Conservation (phyloP, 2,888 invertebrate genomes). For the Galeopsomyia nigrocyanea region DNA sequence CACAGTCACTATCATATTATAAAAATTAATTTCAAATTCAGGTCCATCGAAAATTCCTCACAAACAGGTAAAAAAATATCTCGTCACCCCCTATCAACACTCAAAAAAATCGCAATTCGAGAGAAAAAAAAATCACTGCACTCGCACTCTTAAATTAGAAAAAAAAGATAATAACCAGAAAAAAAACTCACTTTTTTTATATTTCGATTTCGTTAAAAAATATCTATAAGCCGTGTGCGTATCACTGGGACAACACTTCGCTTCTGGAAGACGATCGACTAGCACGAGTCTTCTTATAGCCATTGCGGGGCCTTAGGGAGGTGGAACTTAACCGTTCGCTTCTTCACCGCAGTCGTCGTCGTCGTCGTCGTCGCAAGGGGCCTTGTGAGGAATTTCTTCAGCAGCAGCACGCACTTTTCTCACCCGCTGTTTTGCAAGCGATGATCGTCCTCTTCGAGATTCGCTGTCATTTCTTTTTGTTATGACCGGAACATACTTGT, state of each 20-base stretch:
- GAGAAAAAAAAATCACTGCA: neutral
- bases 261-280: constrained; percentile 65
- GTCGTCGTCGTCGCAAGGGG: constrained; percentile 7
- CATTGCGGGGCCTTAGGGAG: constrained; percentile 31
- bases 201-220: neutral
- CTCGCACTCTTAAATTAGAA: neutral
- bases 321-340: constrained; percentile 38
- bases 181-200: constrained; percentile 37
- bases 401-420: neutral
- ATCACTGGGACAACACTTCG: constrained; percentile 31
- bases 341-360: neutral
- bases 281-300: constrained; percentile 67
- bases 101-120: too few relatives aligned
- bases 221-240: constrained; percentile 13
- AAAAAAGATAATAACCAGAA: neutral
- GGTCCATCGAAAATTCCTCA: too few relatives aligned
- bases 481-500: too few relatives aligned
- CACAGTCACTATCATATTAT: too few relatives aligned
- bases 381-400: constrained; percentile 12
- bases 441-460: too few relatives aligned
- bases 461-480: too few relatives aligned
- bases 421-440: constrained; percentile 15
- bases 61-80: too few relatives aligned
- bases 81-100: too few relatives aligned
- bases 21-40: too few relatives aligned